Evolutionary conservation across 2,113 vertebrate species (phyloP), one percentile per base, ranked within the genome.

Genomic region (Daubentonia madagascariensis): DNA sequence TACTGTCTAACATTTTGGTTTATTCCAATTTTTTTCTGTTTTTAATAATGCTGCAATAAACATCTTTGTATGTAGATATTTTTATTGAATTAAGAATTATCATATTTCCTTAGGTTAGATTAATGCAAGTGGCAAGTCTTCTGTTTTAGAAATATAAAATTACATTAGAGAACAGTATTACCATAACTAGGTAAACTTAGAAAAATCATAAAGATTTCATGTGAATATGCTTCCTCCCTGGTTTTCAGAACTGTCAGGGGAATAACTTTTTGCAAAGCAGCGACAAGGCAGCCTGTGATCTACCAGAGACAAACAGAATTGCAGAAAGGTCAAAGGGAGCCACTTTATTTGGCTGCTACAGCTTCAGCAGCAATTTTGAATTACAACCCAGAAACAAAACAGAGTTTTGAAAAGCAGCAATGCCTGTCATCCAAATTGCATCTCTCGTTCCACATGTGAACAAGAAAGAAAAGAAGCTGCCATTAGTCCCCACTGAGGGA

Each of bases 1-100:
- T 48, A 10, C 32, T 67, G 3, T 45, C 37, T 37, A 76, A 28
- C 35, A 48, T 86, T 89, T 70, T 13, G 4, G 3, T 54, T 63
- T 76, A 83, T 84, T 83, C 67, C 28, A 16, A 3, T 17, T 84
- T 76, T 57, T 79, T 48, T 40, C 32, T 43, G 1, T 28, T 91
- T 96, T 96, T 67, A 88, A 89, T 72, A 85, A 54, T 85, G 65
- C 17, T 73, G 1, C 67, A 78, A 63, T 14, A 40, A 87, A 87
- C 43, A 89, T 87, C 85, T 84, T 78, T 81, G 76, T 72, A 37
- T 57, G 18, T 43, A 57, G 48, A 68, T 91, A n/a, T 68, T 91
- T 67, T 89, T 83, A 67, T 6, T 59, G 40, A 93, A 80, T 94
- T 63, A 63, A 85, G 52, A 94, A 75, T 57, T 35, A 61, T 57